Percentiles rank a stretch among this genome's conserved stretches.
These are phyloP conservation scores for Brachystomella parvula DNA, from an alignment of 1,140 invertebrate species.

Conservation along the genomic window DNA sequence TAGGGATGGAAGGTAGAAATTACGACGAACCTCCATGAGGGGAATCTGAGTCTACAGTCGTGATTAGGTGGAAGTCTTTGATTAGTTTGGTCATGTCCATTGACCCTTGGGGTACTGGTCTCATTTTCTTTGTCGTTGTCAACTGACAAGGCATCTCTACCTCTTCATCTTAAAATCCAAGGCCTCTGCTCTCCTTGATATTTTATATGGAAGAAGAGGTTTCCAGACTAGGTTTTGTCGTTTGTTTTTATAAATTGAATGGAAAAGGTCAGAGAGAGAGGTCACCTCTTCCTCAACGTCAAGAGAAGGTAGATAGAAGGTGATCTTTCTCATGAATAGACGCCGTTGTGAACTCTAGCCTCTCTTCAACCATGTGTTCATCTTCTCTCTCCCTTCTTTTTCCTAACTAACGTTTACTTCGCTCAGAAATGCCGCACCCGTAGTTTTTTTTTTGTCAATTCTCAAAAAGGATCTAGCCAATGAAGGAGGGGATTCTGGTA, in stretches of 20 bases:
- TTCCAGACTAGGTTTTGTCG: neutral
- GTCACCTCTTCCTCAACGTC: neutral
- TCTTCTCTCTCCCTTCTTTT: neutral
- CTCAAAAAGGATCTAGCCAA: neutral
- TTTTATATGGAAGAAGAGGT: neutral
- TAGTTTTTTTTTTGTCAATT: neutral
- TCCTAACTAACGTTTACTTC: neutral
- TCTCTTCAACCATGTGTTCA: neutral
- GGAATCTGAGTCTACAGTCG: no score
- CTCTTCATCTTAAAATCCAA: neutral
- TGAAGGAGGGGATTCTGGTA: no score
- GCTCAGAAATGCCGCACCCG: neutral
- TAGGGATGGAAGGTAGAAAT: no score
- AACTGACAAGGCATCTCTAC: neutral
- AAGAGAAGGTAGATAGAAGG: slow-evolving; percentile 8
- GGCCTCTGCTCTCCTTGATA: neutral
- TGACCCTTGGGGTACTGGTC: neutral
- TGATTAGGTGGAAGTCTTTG: no score
- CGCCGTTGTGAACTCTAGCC: no score
- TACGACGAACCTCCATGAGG: no score
- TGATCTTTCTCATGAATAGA: no score
- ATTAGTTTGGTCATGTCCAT: slow-evolving; percentile 5
- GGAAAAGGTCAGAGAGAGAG: slow-evolving; percentile 1
- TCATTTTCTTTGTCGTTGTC: neutral
- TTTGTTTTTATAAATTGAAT: neutral